A percentile compares a stretch with the other conserved stretches of the same genome.
Conservation (phyloP, 2,113 vertebrate genomes). For the Esox niger region DNA sequence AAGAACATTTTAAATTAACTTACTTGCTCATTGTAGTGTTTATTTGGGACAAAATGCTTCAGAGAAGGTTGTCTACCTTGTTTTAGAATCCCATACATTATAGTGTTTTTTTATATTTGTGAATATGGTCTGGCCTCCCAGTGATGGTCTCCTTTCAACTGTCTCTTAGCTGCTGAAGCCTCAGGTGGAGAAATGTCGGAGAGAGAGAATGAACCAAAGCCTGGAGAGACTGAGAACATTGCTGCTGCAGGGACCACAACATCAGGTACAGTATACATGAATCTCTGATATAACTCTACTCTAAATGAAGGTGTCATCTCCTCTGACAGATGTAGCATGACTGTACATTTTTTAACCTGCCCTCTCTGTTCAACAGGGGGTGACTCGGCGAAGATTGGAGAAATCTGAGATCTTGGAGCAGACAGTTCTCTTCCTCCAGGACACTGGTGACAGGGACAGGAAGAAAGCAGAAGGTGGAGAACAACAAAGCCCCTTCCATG, state of each 20-base stretch:
- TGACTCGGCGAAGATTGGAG: slow-evolving; percentile 72
- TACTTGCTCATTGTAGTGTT: background rate
- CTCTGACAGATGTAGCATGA: background rate
- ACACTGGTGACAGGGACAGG: slow-evolving; percentile 2
- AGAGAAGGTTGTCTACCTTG: too few species aligned
- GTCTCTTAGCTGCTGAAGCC: slow-evolving; percentile 76
- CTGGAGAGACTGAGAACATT: slow-evolving; percentile 74
- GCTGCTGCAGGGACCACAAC: slow-evolving; percentile 64
- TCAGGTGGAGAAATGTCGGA: slow-evolving; percentile 76
- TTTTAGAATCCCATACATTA: background rate
- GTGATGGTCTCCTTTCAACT: background rate
- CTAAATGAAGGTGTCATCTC: background rate
- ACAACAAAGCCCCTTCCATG: slow-evolving; percentile 15
- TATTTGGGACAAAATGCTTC: background rate
- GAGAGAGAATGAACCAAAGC: slow-evolving; percentile 82
- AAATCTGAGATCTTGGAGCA: slow-evolving; percentile 79
- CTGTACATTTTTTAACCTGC: background rate
- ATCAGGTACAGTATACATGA: slow-evolving; percentile 67
- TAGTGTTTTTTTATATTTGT: background rate
- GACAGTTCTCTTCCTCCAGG: slow-evolving; percentile 56
- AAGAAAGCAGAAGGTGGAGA: slow-evolving; percentile 9
- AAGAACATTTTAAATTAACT: background rate
- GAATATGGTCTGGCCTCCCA: background rate
- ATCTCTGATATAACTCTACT: background rate
- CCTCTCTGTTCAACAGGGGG: slow-evolving; percentile 48